Conservation (phyloP, 2,797 vertebrate species). For the Poecilia picta region DNA sequence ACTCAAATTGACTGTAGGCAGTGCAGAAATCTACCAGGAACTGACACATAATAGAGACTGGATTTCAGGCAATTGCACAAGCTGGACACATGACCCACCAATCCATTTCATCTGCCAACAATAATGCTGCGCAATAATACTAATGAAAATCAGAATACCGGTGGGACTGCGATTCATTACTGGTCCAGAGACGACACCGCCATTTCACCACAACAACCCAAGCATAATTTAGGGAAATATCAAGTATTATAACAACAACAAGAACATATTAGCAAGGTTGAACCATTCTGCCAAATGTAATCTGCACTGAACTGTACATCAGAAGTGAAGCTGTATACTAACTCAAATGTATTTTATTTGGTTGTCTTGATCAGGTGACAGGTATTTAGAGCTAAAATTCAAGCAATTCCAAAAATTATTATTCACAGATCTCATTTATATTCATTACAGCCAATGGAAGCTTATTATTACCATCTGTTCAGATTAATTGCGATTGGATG, state of each 20-base stretch:
- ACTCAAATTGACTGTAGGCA: not conserved
- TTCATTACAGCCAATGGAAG: not conserved
- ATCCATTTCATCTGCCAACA: not conserved
- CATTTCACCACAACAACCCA: not conserved
- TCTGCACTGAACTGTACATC: not conserved
- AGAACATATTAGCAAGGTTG: not conserved
- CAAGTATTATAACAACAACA: not conserved
- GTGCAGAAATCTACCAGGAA: not conserved
- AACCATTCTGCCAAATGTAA: not conserved
- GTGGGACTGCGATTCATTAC: not conserved
- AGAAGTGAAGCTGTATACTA: not conserved
- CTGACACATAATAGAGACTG: not conserved
- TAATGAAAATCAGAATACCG: not conserved
- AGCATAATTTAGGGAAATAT: not conserved
- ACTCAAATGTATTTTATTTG: not conserved
- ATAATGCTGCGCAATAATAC: not conserved
- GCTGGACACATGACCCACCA: not conserved
- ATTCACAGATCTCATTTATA: conserved; percentile 1
- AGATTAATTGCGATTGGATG: not conserved
- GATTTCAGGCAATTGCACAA: not conserved
- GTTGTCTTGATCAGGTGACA: not conserved
- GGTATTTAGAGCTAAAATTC: not conserved
- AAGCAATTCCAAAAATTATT: not conserved
- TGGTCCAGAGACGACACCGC: not conserved
- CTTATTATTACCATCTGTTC: not conserved